Percentiles rank a stretch among this genome's conserved stretches.
phyloP scores from a whole-genome alignment of 2,797 vertebrate species.

The Gymnoscopelus microlampas region DNA sequence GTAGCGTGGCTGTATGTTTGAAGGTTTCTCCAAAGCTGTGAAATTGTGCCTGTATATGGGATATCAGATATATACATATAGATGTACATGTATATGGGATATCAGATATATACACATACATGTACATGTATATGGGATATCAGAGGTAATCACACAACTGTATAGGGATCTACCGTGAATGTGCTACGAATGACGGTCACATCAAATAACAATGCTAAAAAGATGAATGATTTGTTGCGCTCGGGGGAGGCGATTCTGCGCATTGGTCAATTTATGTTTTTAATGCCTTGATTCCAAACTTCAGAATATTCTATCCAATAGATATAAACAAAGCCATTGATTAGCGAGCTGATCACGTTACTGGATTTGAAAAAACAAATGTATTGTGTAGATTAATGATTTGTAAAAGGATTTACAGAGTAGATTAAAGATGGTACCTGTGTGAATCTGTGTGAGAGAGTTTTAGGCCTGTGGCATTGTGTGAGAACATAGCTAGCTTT shows the following conservation, averaged over 20 bases:
- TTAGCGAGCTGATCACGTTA: conserved; percentile 19
- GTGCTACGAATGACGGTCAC: conserved; percentile 1
- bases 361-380: conserved; percentile 20
- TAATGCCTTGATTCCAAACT: conserved; percentile 29
- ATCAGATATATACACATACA: no score
- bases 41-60: conserved; percentile 32
- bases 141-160: conserved; percentile 14
- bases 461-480: conserved; percentile 53
- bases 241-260: conserved; percentile 9
- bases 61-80: not conserved
- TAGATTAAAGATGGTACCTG: conserved; percentile 48
- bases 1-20: conserved; percentile 12
- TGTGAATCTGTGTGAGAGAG: conserved; percentile 35
- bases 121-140: conserved; percentile 28
- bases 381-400: conserved; percentile 12
- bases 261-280: conserved; percentile 14
- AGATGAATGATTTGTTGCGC: not conserved
- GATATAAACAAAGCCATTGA: conserved; percentile 31
- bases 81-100: no score
- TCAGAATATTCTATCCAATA: conserved; percentile 22
- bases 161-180: conserved; percentile 24
- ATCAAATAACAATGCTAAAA: conserved; percentile 5
- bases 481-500: conserved; percentile 64
- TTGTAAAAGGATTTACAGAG: conserved; percentile 12
- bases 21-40: conserved; percentile 55